These are phyloP conservation scores for Brachyptera risi DNA, from an alignment of 2,888 invertebrate genomes.

Conservation along the genomic window DNA sequence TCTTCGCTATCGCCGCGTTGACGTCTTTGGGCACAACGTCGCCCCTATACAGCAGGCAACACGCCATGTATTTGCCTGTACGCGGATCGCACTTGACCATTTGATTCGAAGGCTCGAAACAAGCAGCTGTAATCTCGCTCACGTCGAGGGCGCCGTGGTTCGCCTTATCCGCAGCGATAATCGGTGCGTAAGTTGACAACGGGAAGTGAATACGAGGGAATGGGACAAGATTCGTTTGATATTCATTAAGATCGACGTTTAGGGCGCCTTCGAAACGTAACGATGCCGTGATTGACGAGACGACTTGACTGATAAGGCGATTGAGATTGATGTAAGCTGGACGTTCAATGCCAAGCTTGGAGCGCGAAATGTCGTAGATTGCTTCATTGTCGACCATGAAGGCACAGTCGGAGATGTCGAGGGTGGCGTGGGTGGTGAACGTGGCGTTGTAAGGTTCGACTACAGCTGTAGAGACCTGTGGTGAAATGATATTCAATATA, in stretches of 20 bases:
- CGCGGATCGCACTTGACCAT: constrained; percentile 88
- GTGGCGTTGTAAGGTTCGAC: constrained; percentile 46
- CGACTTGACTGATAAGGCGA: constrained; percentile 62
- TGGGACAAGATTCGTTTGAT: constrained; percentile 49
- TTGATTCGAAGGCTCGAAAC: constrained; percentile 86
- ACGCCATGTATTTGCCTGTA: constrained; percentile 85
- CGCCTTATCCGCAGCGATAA: constrained; percentile 65
- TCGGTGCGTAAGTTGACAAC: constrained; percentile 36
- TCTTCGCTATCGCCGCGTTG: constrained; percentile 74
- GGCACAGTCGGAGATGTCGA: constrained; percentile 42
- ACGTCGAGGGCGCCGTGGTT: constrained; percentile 73
- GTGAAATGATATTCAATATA: no score
- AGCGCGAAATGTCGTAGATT: constrained; percentile 48
- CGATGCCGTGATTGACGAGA: constrained; percentile 44
- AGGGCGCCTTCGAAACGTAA: constrained; percentile 50
- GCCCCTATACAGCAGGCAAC: constrained; percentile 80
- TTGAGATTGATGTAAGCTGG: constrained; percentile 57
- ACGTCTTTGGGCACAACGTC: constrained; percentile 89
- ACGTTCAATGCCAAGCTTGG: constrained; percentile 51
- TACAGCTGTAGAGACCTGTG: constrained; percentile 45
- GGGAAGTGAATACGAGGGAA: constrained; percentile 55
- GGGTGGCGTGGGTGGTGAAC: constrained; percentile 43
- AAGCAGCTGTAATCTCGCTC: constrained; percentile 77
- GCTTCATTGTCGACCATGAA: constrained; percentile 44
- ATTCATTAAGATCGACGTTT: constrained; percentile 52